Evolutionary conservation across 1,140 invertebrate species (phyloP).

Genomic region (Hypothenemus hampei): DNA sequence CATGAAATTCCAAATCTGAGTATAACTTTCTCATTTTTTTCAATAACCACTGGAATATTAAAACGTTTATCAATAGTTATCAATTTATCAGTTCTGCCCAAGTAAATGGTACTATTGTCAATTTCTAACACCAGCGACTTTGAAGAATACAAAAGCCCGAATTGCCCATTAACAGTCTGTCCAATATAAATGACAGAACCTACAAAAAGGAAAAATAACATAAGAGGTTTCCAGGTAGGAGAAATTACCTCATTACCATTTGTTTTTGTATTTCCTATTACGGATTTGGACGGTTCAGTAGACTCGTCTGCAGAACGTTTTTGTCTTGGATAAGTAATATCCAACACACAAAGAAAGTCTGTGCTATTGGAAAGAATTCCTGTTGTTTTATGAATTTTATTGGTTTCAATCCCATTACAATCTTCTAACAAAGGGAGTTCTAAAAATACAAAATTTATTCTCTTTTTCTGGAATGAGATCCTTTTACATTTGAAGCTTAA

Average conservation of each 20-base stretch:
- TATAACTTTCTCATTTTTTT: conserved; percentile 32
- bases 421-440: conserved; percentile 26
- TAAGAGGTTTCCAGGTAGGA: not conserved
- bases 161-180: conserved; percentile 26
- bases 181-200: conserved; percentile 33
- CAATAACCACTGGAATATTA: conserved; percentile 28
- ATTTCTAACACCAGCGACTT: conserved; percentile 33
- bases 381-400: conserved; percentile 21
- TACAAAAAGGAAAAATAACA: not conserved
- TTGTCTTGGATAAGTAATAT: conserved; percentile 22
- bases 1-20: conserved; percentile 39
- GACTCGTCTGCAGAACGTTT: conserved; percentile 8
- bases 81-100: conserved; percentile 27
- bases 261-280: not conserved
- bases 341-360: conserved; percentile 29
- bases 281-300: not conserved
- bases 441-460: conserved; percentile 14
- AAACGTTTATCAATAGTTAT: conserved; percentile 31
- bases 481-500: too few relatives aligned
- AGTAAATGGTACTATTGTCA: conserved; percentile 22
- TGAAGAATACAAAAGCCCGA: conserved; percentile 37
- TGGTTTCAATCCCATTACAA: conserved; percentile 25
- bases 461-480: not conserved
- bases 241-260: not conserved
- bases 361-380: conserved; percentile 2